phyloP scores from a whole-genome alignment of 2,888 invertebrate species.

The Eledona agricola region DNA sequence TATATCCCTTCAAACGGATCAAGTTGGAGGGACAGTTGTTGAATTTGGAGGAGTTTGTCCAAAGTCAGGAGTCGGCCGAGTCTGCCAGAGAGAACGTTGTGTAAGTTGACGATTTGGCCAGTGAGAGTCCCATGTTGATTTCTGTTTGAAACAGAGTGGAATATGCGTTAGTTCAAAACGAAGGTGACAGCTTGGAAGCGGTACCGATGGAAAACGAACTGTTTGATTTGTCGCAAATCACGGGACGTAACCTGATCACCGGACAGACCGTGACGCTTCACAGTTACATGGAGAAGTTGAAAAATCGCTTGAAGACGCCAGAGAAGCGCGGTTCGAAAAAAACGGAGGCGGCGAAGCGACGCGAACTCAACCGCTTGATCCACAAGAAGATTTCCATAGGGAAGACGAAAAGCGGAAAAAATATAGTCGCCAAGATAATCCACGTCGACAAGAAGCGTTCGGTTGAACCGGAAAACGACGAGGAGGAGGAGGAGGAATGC shows the following conservation, averaged over 20 bases:
- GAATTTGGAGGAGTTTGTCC: constrained; percentile 31
- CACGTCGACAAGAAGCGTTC: constrained; percentile 43
- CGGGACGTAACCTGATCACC: constrained; percentile 49
- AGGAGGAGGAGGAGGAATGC: constrained; percentile 6
- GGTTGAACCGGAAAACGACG: neutral
- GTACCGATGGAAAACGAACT: constrained; percentile 25
- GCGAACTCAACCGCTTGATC: constrained; percentile 43
- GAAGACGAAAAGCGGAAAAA: constrained; percentile 47
- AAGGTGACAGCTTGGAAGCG: neutral
- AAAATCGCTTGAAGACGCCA: constrained; percentile 29
- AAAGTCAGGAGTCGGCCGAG: no score
- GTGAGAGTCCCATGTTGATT: neutral
- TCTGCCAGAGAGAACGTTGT: constrained; percentile 9
- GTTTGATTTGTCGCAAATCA: constrained; percentile 42
- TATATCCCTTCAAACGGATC: constrained; percentile 39
- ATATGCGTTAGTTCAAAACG: constrained; percentile 10
- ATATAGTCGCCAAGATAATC: constrained; percentile 49
- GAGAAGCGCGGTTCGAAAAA: neutral
- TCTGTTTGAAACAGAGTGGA: constrained; percentile 1
- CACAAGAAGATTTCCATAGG: constrained; percentile 51
- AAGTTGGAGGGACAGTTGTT: constrained; percentile 37
- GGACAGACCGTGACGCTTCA: constrained; percentile 50
- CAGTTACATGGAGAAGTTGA: constrained; percentile 47
- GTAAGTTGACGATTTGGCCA: constrained; percentile 1
- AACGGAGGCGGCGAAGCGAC: constrained; percentile 5